Percentiles rank a stretch among this genome's conserved stretches.
Conservation (phyloP, 53 echinoderm and acorn worm species). For the Hippasteria phrygiana region DNA sequence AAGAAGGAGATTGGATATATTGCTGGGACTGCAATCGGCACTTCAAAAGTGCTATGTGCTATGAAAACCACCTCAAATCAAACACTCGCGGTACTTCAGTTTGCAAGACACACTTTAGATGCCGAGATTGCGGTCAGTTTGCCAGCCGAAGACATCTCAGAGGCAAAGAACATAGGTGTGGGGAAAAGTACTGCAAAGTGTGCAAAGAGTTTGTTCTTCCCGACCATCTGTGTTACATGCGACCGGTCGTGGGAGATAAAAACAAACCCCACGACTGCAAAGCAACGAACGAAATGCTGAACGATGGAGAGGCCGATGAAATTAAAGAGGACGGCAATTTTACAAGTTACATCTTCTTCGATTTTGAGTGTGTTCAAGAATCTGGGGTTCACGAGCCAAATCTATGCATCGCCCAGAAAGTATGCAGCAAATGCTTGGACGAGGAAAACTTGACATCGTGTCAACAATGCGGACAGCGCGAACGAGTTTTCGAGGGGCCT, state of each 20-base stretch:
- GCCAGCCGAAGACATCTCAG: conserved; percentile 30
- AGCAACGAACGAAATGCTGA: neutral
- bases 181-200: no score
- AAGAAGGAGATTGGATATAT: neutral
- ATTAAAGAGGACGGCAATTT: neutral
- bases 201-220: no score
- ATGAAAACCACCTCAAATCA: conserved; percentile 46
- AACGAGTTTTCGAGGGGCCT: conserved; percentile 36
- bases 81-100: neutral
- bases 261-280: neutral
- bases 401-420: conserved; percentile 44
- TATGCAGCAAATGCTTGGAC: neutral
- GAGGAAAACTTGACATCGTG: neutral
- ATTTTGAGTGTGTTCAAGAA: conserved; percentile 56
- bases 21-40: conserved; percentile 70
- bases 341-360: conserved; percentile 47
- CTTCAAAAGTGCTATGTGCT: conserved; percentile 72
- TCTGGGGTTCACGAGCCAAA: conserved; percentile 44
- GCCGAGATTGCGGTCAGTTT: conserved; percentile 34
- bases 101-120: conserved; percentile 21
- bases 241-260: neutral
- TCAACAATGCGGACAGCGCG: conserved; percentile 23
- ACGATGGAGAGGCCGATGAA: neutral
- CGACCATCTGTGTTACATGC: conserved; percentile 66
- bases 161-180: conserved; percentile 46